Evolutionary conservation across 2,888 invertebrate species (phyloP).

Genomic region (Nebria brevicollis): DNA sequence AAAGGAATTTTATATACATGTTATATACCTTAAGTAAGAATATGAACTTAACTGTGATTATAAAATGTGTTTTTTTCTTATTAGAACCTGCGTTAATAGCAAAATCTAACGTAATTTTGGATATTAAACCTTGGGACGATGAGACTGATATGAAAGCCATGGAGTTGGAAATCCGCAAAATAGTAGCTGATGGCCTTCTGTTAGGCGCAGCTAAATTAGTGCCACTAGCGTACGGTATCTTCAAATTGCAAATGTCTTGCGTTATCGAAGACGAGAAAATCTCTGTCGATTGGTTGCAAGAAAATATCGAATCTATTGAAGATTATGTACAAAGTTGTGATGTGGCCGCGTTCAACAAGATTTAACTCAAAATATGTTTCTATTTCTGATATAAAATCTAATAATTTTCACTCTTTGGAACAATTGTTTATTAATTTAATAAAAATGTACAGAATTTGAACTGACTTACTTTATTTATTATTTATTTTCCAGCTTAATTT

Average conservation of each 20-base stretch:
- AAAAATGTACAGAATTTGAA: not conserved
- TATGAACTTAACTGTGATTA: no score
- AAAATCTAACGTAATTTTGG: conserved; percentile 93
- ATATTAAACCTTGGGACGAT: conserved; percentile 94
- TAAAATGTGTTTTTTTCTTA: conserved; percentile 51
- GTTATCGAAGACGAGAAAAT: conserved; percentile 98
- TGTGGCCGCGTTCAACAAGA: conserved; percentile 9
- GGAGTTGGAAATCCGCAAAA: conserved; percentile 82
- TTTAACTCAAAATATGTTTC: not conserved
- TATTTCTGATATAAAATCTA: not conserved
- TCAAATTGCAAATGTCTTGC: conserved; percentile 90
- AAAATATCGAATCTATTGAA: conserved; percentile 84
- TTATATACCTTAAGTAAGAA: not conserved
- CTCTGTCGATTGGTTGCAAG: conserved; percentile 86
- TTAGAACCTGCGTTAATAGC: conserved; percentile 87
- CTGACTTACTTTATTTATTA: not conserved
- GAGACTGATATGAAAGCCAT: conserved; percentile 91
- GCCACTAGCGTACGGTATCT: conserved; percentile 91
- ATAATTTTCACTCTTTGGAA: not conserved
- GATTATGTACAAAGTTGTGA: conserved; percentile 10
- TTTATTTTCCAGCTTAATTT: not conserved
- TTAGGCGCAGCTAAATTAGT: conserved; percentile 96
- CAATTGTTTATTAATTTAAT: not conserved
- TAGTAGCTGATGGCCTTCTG: conserved; percentile 84
- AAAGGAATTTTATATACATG: not conserved